Conservation (phyloP, 2,888 invertebrate species). For the Morpho achilles region DNA sequence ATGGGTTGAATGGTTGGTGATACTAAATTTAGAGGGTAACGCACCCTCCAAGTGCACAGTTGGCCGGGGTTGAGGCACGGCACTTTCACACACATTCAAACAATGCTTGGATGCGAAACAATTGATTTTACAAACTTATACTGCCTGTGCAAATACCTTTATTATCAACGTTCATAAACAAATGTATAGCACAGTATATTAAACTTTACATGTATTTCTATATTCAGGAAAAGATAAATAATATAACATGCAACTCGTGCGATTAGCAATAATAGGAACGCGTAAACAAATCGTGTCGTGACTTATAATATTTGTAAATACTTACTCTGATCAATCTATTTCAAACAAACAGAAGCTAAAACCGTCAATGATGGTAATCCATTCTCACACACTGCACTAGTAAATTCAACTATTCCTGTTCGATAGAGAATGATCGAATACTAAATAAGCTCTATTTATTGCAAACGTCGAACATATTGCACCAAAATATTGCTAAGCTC, state of each 20-base stretch:
- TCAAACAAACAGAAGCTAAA: slow-evolving; percentile 42
- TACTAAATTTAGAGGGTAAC: slow-evolving; percentile 54
- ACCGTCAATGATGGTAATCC: slow-evolving; percentile 53
- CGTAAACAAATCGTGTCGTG: slow-evolving; percentile 22
- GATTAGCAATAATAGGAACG: slow-evolving; percentile 7
- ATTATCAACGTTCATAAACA: not conserved
- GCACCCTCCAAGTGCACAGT: slow-evolving; percentile 74
- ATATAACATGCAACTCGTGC: slow-evolving; percentile 1
- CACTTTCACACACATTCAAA: slow-evolving; percentile 39
- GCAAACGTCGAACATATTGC: slow-evolving; percentile 56
- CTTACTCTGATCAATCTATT: slow-evolving; percentile 49
- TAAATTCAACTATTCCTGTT: slow-evolving; percentile 32
- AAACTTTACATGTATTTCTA: too few species aligned
- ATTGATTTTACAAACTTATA: slow-evolving; percentile 15
- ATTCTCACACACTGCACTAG: slow-evolving; percentile 59
- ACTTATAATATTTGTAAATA: slow-evolving; percentile 27
- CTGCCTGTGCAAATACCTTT: not conserved
- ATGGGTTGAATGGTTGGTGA: slow-evolving; percentile 9
- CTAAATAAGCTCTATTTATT: slow-evolving; percentile 40
- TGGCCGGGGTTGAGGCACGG: slow-evolving; percentile 53
- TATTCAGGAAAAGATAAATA: slow-evolving; percentile 4
- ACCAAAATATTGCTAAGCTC: slow-evolving; percentile 55
- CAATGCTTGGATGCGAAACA: slow-evolving; percentile 29
- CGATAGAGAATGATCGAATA: slow-evolving; percentile 23
- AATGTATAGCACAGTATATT: too few species aligned